Conservation (phyloP, 1,140 invertebrate species). For the Sycobia sp. region DNA sequence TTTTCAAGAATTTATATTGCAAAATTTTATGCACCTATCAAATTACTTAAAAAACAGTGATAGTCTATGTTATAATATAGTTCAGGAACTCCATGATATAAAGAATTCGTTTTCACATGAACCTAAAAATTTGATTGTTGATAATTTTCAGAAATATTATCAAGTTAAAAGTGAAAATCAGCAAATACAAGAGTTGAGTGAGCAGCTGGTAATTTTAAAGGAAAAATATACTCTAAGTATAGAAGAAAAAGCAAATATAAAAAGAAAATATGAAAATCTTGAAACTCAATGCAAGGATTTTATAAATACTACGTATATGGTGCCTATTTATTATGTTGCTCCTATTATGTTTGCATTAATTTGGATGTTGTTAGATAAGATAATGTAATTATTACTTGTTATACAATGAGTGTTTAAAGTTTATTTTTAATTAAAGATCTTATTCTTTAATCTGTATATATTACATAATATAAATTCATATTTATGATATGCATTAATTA, state of each 20-base stretch:
- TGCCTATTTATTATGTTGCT: constrained; percentile 58
- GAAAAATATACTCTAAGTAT: constrained; percentile 59
- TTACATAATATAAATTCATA: too few species aligned
- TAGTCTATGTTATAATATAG: constrained; percentile 42
- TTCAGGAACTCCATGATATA: constrained; percentile 46
- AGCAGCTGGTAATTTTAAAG: constrained; percentile 62
- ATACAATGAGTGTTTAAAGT: constrained; percentile 11
- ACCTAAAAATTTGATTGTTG: constrained; percentile 42
- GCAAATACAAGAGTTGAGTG: constrained; percentile 57
- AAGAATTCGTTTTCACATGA: constrained; percentile 50
- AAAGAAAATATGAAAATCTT: constrained; percentile 52
- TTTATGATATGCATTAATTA: too few species aligned
- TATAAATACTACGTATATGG: constrained; percentile 51
- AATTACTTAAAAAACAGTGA: constrained; percentile 43
- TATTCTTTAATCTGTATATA: background rate
- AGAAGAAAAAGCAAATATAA: constrained; percentile 59
- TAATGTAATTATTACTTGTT: constrained; percentile 50
- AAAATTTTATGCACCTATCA: constrained; percentile 44
- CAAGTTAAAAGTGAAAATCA: constrained; percentile 55
- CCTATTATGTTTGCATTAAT: constrained; percentile 51
- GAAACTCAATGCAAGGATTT: constrained; percentile 55
- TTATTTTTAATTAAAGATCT: constrained; percentile 12
- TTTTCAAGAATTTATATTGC: constrained; percentile 44
- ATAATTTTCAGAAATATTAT: constrained; percentile 48
- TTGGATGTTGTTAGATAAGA: constrained; percentile 57